A percentile compares a stretch with the other conserved stretches of the same genome.
Evolutionary conservation across 1,140 invertebrate species (phyloP).

Genomic region (Hestina assimilis): DNA sequence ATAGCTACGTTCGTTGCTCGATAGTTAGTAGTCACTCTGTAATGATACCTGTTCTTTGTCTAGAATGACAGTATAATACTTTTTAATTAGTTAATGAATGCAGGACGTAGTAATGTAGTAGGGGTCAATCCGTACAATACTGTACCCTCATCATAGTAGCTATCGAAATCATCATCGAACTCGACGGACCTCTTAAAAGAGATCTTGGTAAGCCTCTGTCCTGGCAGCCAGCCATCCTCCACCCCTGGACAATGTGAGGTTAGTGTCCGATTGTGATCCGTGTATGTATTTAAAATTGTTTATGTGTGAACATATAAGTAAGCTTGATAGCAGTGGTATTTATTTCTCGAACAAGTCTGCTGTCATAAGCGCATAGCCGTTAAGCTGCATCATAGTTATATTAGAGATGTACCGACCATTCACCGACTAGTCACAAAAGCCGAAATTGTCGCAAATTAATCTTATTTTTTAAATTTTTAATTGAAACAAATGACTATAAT

Average conservation of each 20-base stretch:
- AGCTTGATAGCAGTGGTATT: constrained; percentile 17
- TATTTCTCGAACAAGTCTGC: background rate
- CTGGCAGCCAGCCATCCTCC: constrained; percentile 74
- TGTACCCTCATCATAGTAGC: constrained; percentile 72
- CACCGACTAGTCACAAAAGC: too few relatives aligned
- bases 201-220: constrained; percentile 75
- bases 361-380: background rate
- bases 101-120: constrained; percentile 32
- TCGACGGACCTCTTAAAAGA: constrained; percentile 74
- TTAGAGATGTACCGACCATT: too few relatives aligned
- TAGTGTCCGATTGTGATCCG: constrained; percentile 43
- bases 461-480: background rate
- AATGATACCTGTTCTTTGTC: constrained; percentile 24
- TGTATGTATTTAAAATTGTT: constrained; percentile 11
- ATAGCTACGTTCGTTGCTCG: background rate
- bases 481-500: too few relatives aligned
- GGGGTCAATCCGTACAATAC: constrained; percentile 64
- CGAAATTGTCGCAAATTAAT: too few relatives aligned
- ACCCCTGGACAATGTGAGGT: constrained; percentile 65
- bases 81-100: constrained; percentile 29
- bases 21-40: constrained; percentile 42
- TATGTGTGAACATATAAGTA: constrained; percentile 20
- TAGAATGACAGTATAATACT: constrained; percentile 20
- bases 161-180: constrained; percentile 77
- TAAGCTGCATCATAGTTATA: background rate